Conservation (phyloP, 2,113 vertebrate genomes). For the Clupea harengus region DNA sequence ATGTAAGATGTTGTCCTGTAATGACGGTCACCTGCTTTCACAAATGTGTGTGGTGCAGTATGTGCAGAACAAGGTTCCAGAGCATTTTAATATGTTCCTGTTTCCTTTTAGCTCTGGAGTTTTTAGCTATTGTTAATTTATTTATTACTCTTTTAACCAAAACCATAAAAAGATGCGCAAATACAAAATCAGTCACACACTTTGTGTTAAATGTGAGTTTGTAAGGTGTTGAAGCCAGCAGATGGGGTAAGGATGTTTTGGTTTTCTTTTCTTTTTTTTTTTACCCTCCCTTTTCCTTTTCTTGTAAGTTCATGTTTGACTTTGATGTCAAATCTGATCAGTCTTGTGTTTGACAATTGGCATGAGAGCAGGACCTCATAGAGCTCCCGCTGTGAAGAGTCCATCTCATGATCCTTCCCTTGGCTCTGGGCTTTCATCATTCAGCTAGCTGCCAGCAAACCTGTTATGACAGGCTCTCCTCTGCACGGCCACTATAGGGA, state of each 20-base stretch:
- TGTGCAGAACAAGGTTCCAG: not conserved
- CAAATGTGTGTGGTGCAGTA: not conserved
- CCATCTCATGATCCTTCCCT: not conserved
- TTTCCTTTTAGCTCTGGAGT: not conserved
- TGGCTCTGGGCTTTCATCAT: not conserved
- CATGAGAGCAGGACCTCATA: conserved; percentile 13
- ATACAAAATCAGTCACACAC: not conserved
- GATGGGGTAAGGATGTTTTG: not conserved
- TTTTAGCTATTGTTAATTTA: not conserved
- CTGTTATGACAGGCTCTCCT: conserved; percentile 25
- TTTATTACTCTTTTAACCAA: too few species aligned
- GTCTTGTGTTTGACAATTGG: conserved; percentile 32
- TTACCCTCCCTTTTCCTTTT: not conserved
- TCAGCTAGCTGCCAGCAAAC: conserved; percentile 4
- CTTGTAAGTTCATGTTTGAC: conserved; percentile 16
- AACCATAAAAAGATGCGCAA: too few species aligned
- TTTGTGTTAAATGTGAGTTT: not conserved
- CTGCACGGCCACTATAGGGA: not conserved
- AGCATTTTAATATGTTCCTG: not conserved
- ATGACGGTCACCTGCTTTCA: not conserved
- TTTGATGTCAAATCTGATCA: conserved; percentile 18
- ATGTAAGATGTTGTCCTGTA: not conserved
- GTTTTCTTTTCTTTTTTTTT: not conserved
- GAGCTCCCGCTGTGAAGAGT: not conserved
- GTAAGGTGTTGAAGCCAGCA: not conserved